phyloP scores from a whole-genome alignment of 1,140 invertebrate genomes.

The Rhynchophorus ferrugineus region DNA sequence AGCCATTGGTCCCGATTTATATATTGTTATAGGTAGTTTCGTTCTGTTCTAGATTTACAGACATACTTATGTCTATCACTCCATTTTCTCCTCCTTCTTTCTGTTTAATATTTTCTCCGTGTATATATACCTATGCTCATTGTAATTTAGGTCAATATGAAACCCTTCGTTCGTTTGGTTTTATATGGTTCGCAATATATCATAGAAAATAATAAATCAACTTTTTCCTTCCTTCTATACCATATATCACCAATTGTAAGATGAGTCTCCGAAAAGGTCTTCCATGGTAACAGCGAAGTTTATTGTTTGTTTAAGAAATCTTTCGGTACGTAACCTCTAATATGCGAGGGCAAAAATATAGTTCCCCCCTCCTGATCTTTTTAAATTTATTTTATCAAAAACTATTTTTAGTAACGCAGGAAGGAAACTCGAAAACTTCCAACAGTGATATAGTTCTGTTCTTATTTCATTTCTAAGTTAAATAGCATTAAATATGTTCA shows the following conservation, averaged over 20 bases:
- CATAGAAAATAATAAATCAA: slow-evolving; percentile 5
- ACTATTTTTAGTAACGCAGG: no score
- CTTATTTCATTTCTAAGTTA: background rate
- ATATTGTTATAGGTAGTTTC: background rate
- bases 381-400: no score
- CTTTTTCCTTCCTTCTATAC: background rate
- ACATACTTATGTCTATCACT: background rate
- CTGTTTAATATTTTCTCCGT: background rate
- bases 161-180: background rate
- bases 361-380: no score
- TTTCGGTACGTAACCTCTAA: no score
- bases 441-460: no score
- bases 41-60: background rate
- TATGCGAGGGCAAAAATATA: no score
- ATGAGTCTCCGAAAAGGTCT: background rate
- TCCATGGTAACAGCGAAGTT: background rate
- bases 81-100: no score
- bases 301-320: background rate
- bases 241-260: background rate
- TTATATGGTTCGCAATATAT: slow-evolving; percentile 1
- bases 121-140: background rate
- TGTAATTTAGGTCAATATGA: background rate
- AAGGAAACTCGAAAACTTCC: no score
- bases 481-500: background rate
- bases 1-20: slow-evolving; percentile 1